Evolutionary conservation across 92 coral and sea anemone species (phyloP).

Genomic region (Zoanthus sociatus): DNA sequence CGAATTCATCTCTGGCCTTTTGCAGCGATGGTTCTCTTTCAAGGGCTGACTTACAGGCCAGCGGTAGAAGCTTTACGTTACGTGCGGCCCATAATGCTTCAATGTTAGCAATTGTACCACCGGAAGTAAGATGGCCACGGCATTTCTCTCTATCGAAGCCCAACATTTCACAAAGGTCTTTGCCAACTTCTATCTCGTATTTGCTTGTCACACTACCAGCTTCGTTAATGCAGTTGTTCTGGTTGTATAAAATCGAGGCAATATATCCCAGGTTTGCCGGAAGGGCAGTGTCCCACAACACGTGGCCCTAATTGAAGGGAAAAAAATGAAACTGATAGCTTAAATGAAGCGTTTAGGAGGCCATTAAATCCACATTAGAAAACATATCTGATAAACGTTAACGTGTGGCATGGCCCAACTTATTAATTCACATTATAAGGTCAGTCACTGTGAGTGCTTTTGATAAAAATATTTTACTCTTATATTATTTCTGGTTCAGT

Average conservation of each 20-base stretch:
- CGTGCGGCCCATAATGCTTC: conserved; percentile 94
- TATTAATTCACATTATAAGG: no score
- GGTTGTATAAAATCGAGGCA: conserved; percentile 61
- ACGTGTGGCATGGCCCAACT: no score
- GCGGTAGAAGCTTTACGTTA: conserved; percentile 81
- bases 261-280: conserved; percentile 58
- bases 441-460: no score
- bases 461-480: no score
- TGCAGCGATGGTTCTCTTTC: conserved; percentile 64
- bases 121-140: conserved; percentile 72
- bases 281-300: conserved; percentile 61
- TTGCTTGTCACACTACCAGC: conserved; percentile 52
- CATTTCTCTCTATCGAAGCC: conserved; percentile 49
- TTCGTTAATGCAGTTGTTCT: conserved; percentile 54
- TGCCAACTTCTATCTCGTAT: conserved; percentile 54
- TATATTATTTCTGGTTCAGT: no score
- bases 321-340: background rate
- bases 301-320: conserved; percentile 47
- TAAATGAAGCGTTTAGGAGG: background rate
- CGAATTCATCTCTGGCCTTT: conserved; percentile 55
- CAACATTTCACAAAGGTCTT: conserved; percentile 61
- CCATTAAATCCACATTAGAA: background rate
- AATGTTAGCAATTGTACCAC: conserved; percentile 91
- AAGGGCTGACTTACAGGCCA: conserved; percentile 81
- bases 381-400: background rate